Evolutionary conservation across 1,140 invertebrate species (phyloP).

Genomic region (Lasioglossum baleicum): DNA sequence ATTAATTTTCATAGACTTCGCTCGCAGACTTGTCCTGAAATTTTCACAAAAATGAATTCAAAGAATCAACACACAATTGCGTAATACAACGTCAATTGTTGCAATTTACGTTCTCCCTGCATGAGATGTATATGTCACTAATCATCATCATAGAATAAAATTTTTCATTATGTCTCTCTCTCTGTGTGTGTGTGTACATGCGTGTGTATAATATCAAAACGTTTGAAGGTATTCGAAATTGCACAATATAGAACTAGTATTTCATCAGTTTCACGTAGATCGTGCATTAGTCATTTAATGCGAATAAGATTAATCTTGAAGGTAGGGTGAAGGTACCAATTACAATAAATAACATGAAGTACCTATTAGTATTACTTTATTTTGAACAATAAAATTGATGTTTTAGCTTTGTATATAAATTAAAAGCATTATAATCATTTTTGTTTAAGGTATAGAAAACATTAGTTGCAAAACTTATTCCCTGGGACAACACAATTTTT

Average conservation of each 20-base stretch:
- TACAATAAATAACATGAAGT: no score
- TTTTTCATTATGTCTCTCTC: neutral
- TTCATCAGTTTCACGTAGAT: slow-evolving; percentile 4
- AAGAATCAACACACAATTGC: neutral
- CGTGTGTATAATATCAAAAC: neutral
- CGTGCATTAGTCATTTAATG: slow-evolving; percentile 9
- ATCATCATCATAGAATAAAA: slow-evolving; percentile 21
- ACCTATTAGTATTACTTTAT: no score
- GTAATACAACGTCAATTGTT: neutral
- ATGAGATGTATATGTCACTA: slow-evolving; percentile 19
- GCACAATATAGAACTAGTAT: slow-evolving; percentile 14
- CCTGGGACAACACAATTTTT: no score
- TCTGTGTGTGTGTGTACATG: neutral
- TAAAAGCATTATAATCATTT: no score
- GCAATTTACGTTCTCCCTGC: slow-evolving; percentile 10
- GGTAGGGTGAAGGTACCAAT: neutral
- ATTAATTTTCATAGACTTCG: neutral
- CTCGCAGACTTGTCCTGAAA: neutral
- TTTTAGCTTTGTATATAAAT: no score
- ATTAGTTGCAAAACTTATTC: no score
- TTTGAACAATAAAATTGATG: no score
- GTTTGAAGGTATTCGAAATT: neutral
- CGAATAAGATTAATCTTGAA: slow-evolving; percentile 6
- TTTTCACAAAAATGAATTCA: neutral
- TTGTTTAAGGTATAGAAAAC: no score